Base-by-base conservation (phyloP, 2,113 vertebrate species). In the Pelmatolapia mariae region DNA sequence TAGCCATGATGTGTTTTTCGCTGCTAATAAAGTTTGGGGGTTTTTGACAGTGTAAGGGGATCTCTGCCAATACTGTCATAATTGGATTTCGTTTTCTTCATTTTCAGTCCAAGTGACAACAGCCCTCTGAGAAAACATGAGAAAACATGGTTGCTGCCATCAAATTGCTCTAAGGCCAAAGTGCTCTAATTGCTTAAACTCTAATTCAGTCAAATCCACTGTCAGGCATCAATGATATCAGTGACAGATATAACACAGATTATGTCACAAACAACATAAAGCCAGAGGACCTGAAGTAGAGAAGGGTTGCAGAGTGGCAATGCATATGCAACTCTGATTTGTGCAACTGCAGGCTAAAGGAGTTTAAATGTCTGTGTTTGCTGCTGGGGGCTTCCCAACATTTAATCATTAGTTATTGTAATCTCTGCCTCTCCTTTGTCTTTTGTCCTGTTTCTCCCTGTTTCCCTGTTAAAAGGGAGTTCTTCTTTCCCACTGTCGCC, bases 21-120 rank as follows among this genome's bases (percentile, higher is more conserved):
- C 52, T 24, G 84, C 73, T 92, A 87, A 91, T 89, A 66, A 88
- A 86, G 15, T 83, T 7, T 12, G 13, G 13, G 5, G 0, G 0
- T 3, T 80, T 33, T 31, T n/a, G 57, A 47, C 82, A 76, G 26
- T 68, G 29, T 22, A 78, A 47, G 47, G 52, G 54, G 57, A 53
- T 78, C 31, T 56, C 31, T 18, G 59, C 80, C 84, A 87, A 80
- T 73, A 45, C 73, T 11, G 38, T 66, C 43, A 47, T 92, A 90
- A 94, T 92, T 91, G 53, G 84, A 92, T 93, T 95, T 86, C 3
- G 80, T 24, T 88, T 82, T 66, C 53, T 66, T 90, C 68, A 43
- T 84, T 93, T 92, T 85, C 57, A 71, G 53, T 88, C 61, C 78
- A 63, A 86, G 82, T 91, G 90, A 89, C 78, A 71, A 80, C 83